phyloP scores from a whole-genome alignment of 2,888 invertebrate genomes.

The Tiliacea aurago region DNA sequence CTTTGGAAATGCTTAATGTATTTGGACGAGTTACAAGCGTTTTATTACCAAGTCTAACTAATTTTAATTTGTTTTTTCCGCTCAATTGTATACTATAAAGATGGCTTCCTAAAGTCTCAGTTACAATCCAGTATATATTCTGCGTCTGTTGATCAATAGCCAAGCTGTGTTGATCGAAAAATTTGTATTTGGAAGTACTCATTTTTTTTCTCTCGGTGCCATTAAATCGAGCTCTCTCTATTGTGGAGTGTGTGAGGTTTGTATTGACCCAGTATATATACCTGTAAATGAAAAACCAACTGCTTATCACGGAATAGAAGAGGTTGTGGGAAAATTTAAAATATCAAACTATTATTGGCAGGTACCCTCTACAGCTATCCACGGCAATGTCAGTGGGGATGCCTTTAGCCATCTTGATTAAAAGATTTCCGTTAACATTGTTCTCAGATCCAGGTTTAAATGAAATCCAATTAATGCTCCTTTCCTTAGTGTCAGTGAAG shows the following conservation, averaged over 20 bases:
- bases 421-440: background rate
- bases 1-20: background rate
- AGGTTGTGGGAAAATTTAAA: background rate
- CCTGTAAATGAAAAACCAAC: background rate
- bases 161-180: background rate
- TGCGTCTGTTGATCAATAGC: background rate
- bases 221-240: no score
- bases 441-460: background rate
- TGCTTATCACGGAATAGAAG: background rate
- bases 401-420: background rate
- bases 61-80: background rate
- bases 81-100: background rate
- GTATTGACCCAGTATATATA: no score
- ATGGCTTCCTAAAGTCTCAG: fast-evolving
- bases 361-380: background rate
- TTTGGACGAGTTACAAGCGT: background rate
- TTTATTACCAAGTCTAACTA: background rate
- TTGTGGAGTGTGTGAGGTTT: no score
- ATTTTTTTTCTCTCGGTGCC: no score
- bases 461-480: conserved; percentile 1
- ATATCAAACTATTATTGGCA: background rate
- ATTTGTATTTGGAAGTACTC: no score
- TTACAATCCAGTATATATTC: background rate
- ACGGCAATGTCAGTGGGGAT: conserved; percentile 11
- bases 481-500: conserved; percentile 3